Evolutionary conservation across 2,797 vertebrate genomes (phyloP).

Genomic region (Pseudomugil tenellus): DNA sequence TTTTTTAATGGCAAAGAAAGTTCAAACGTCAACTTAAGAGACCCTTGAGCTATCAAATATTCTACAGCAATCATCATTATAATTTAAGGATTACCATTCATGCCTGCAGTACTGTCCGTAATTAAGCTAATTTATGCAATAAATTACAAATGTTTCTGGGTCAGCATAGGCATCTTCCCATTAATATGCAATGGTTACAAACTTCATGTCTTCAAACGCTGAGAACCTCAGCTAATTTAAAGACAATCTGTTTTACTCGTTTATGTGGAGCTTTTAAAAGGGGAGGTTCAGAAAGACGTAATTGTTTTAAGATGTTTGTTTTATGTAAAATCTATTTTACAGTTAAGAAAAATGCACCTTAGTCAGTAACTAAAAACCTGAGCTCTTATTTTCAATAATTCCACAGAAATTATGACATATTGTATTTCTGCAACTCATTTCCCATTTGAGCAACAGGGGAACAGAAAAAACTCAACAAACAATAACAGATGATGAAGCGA

Average conservation of each 20-base stretch:
- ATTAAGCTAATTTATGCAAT: constrained; percentile 54
- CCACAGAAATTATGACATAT: constrained; percentile 20
- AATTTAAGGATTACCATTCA: constrained; percentile 49
- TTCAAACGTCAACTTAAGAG: constrained; percentile 20
- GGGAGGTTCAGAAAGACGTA: background rate
- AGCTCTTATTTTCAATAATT: background rate
- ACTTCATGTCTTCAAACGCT: constrained; percentile 11
- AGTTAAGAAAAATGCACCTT: constrained; percentile 18
- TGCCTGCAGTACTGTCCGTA: constrained; percentile 48
- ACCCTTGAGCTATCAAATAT: constrained; percentile 32
- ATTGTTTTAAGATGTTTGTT: background rate
- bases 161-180: constrained; percentile 35
- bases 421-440: constrained; percentile 63
- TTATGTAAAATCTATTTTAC: background rate
- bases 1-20: constrained; percentile 16
- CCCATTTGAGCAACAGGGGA: constrained; percentile 46
- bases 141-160: constrained; percentile 49
- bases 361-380: constrained; percentile 3
- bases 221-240: constrained; percentile 1
- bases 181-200: constrained; percentile 32
- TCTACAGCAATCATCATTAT: constrained; percentile 47
- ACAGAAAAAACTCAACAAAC: constrained; percentile 49
- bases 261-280: constrained; percentile 2
- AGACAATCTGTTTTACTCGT: constrained; percentile 15
- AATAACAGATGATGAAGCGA: constrained; percentile 60